phyloP scores from a whole-genome alignment of 2,888 invertebrate genomes.

The Lasioglossum vierecki region DNA sequence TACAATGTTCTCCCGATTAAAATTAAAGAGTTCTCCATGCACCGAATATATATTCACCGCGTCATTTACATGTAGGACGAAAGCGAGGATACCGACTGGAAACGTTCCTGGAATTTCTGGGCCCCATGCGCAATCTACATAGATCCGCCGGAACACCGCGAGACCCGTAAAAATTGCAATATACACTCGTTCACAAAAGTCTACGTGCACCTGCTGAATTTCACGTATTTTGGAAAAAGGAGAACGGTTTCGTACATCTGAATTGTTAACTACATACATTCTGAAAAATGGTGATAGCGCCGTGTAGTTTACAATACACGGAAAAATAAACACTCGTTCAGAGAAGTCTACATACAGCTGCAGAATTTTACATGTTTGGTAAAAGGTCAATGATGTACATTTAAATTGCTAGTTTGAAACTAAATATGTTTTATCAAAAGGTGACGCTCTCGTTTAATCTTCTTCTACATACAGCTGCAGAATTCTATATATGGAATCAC shows the following conservation, averaged over 20 bases:
- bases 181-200: not conserved
- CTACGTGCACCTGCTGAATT: not conserved
- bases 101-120: constrained; percentile 50
- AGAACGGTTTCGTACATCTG: not conserved
- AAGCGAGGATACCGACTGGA: constrained; percentile 31
- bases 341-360: not conserved
- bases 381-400: not conserved
- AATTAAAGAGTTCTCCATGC: constrained; percentile 62
- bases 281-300: not conserved
- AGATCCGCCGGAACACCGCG: constrained; percentile 8
- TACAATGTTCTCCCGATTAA: constrained; percentile 58
- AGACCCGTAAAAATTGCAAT: not conserved
- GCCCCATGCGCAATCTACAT: constrained; percentile 5
- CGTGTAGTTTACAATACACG: not conserved
- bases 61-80: constrained; percentile 63
- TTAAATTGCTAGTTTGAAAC: not conserved
- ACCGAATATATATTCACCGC: constrained; percentile 64
- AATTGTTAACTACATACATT: not conserved
- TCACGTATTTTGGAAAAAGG: not conserved
- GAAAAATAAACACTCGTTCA: not conserved
- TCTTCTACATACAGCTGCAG: no score
- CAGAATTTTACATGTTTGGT: not conserved
- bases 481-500: no score
- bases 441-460: no score
- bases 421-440: no score